Conservation (phyloP, 64 coral and sea anemone genomes). For the Exaiptasia diaphana region DNA sequence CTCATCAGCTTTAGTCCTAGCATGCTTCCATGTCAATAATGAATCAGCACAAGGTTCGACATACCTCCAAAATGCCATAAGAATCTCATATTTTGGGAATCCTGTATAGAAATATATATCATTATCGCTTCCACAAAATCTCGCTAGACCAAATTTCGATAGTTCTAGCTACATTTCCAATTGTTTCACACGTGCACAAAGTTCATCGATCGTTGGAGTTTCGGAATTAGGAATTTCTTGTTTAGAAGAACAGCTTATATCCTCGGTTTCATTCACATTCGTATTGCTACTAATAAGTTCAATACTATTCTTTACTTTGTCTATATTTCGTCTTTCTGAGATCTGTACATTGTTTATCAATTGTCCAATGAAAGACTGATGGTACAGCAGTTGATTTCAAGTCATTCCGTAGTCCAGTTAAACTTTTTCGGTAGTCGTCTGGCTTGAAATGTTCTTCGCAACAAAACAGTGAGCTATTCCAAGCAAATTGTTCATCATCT, state of each 20-base stretch:
- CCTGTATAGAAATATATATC: slow-evolving; percentile 1
- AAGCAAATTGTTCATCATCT: background rate
- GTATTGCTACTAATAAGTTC: background rate
- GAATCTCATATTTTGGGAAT: slow-evolving; percentile 5
- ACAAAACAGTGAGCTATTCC: background rate
- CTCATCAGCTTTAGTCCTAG: background rate
- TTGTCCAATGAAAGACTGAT: slow-evolving; percentile 22
- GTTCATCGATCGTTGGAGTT: background rate
- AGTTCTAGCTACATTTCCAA: background rate
- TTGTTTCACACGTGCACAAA: background rate
- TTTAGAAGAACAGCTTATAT: background rate
- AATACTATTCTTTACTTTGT: slow-evolving; percentile 1
- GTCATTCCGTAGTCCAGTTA: slow-evolving; percentile 22
- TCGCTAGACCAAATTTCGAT: background rate
- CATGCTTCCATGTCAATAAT: background rate
- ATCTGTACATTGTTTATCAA: no score
- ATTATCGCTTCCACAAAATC: background rate
- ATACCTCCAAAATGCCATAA: slow-evolving; percentile 25
- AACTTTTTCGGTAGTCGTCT: background rate
- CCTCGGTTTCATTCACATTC: background rate
- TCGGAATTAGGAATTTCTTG: background rate
- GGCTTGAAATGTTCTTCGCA: background rate
- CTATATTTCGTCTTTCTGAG: slow-evolving; percentile 3
- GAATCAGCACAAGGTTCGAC: slow-evolving; percentile 1
- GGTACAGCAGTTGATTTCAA: slow-evolving; percentile 16